Evolutionary conservation across 2,888 invertebrate genomes (phyloP), one percentile per base, ranked within the genome.

Genomic region (Sceliomorpha sp.): DNA sequence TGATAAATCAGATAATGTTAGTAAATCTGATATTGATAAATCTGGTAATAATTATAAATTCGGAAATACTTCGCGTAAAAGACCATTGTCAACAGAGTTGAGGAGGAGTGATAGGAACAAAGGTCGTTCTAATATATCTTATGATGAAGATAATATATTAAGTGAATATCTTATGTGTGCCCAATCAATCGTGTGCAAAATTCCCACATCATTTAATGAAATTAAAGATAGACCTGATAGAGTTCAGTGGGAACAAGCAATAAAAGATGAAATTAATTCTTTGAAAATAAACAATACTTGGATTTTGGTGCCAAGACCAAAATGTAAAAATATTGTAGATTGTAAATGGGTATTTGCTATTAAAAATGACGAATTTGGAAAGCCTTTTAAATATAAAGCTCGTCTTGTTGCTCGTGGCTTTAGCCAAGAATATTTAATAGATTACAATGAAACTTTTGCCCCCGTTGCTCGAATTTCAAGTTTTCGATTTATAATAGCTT

Each of bases 391-490:
- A 53, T 58, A 58, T 8, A 44, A 44, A 20, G 59, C 51, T 1
- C 44, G 39, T 14, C 39, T 56, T 1, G 31, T 55, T 29, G 44
- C 47, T 7, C 14, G 7, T 9, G 37, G 42, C 40, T 67, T 71
- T 27, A 62, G 36, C n/a, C 66, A 66, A 60, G 17, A 70, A 31
- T 66, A 66, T 56, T 8, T 56, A 15, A 14, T 27, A n/a, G 56
- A 63, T 51, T 63, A 70, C 13, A 32, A 58, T 9, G 60, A 70
- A 47, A 60, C 60, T 2, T 70, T 55, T 60, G 59, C 63, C 1
- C 66, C 62, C 12, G 69, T 69, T 8, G 55, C 63, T 0, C 26
- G 50, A 66, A 69, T 71, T 50, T 13, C 73, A 36, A 71, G 50
- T 27, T 71, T 69, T 45, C 24, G 69, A 50, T 63, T 70, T 12